These are phyloP conservation scores for Apodemus speciosus DNA, from an alignment of 2,113 vertebrate species.

Conservation along the genomic window DNA sequence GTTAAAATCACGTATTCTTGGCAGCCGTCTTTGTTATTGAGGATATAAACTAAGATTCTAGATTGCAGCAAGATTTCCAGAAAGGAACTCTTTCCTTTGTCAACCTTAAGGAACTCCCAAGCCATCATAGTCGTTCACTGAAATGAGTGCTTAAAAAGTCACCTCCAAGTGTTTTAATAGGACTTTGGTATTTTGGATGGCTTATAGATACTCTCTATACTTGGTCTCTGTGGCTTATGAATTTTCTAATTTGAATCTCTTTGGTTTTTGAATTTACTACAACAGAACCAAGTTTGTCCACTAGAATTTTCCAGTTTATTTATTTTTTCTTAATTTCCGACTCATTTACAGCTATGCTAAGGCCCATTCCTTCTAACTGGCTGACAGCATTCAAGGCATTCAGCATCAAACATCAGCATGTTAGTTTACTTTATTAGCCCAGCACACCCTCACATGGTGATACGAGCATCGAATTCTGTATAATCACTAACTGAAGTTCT, in stretches of 20 bases:
- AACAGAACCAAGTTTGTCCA: not conserved
- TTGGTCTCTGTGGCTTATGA: not conserved
- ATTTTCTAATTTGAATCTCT: not conserved
- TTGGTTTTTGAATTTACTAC: constrained; percentile 41
- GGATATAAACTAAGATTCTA: not conserved
- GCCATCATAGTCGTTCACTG: not conserved
- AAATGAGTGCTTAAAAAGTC: not conserved
- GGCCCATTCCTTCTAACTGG: too few species aligned
- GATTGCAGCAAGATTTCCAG: not conserved
- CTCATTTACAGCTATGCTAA: not conserved
- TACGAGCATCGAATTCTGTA: not conserved
- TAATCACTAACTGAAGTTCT: not conserved
- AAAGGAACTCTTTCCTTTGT: not conserved
- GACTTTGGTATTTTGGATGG: not conserved
- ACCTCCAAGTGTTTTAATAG: not conserved
- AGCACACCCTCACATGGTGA: not conserved
- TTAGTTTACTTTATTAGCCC: not conserved
- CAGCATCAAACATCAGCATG: not conserved
- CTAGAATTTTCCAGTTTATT: not conserved
- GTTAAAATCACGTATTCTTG: constrained; percentile 16
- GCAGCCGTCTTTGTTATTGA: not conserved
- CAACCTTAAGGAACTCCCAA: not conserved
- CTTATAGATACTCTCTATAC: not conserved
- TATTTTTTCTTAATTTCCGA: not conserved
- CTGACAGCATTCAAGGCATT: not conserved